phyloP scores from a whole-genome alignment of 2,888 invertebrate genomes.

The Phlogophora meticulosa region DNA sequence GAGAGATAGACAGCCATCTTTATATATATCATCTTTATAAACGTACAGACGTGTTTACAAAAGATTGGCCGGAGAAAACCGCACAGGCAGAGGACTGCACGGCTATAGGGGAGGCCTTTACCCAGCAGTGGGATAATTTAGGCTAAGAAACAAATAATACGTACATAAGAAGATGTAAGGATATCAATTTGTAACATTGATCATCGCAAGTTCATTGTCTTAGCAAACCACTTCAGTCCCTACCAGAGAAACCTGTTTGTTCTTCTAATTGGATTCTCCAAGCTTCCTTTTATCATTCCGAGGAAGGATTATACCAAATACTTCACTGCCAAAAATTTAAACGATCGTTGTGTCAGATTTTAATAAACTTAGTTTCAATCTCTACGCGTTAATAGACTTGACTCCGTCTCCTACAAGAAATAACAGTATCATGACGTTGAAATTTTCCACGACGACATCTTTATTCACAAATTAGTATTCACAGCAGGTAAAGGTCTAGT shows the following conservation, averaged over 20 bases:
- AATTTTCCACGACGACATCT: constrained; percentile 5
- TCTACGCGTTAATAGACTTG: constrained; percentile 17
- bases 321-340: constrained; percentile 35
- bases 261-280: constrained; percentile 40
- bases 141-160: too few species aligned
- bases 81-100: too few species aligned
- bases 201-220: constrained; percentile 35
- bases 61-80: too few species aligned
- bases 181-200: too few species aligned
- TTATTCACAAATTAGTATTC: constrained; percentile 35
- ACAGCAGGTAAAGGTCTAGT: constrained; percentile 22
- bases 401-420: constrained; percentile 10
- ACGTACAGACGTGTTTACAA: too few species aligned
- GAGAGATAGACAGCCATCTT: too few species aligned
- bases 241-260: constrained; percentile 21
- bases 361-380: constrained; percentile 45
- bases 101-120: too few species aligned
- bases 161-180: too few species aligned
- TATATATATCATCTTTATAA: too few species aligned
- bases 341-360: constrained; percentile 38
- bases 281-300: constrained; percentile 47
- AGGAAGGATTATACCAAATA: constrained; percentile 35
- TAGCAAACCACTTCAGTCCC: constrained; percentile 25
- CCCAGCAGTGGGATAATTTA: too few species aligned
- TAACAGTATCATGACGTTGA: constrained; percentile 8